Conservation (phyloP, 1,140 invertebrate species). For the Akabosia matsudoensis region DNA sequence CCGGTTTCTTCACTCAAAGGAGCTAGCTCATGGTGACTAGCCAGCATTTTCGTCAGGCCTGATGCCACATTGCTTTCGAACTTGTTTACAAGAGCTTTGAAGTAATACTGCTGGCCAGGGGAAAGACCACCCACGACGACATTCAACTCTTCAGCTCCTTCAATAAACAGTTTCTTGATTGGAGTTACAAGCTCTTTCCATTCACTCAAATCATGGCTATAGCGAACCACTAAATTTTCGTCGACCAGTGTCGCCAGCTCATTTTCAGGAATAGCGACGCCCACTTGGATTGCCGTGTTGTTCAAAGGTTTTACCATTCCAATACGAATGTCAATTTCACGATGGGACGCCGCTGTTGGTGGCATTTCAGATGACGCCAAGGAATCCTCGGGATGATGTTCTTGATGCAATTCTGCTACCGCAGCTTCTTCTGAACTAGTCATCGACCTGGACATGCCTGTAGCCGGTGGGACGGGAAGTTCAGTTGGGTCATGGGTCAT, state of each 20-base stretch:
- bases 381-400: neutral
- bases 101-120: constrained; percentile 40
- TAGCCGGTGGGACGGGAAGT: neutral
- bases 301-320: constrained; percentile 38
- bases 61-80: constrained; percentile 37
- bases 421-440: constrained; percentile 9
- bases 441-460: neutral
- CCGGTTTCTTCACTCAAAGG: constrained; percentile 28
- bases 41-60: constrained; percentile 33
- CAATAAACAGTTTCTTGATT: constrained; percentile 39
- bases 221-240: constrained; percentile 33
- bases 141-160: constrained; percentile 39
- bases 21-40: neutral
- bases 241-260: constrained; percentile 29
- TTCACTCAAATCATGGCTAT: constrained; percentile 32
- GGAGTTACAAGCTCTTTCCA: constrained; percentile 33
- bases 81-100: constrained; percentile 38
- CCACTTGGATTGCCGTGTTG: constrained; percentile 36
- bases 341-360: neutral
- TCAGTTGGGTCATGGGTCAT: neutral
- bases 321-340: constrained; percentile 24
- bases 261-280: constrained; percentile 37
- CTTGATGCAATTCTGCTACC: neutral
- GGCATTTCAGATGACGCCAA: neutral
- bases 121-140: constrained; percentile 31